A percentile compares a stretch with the other conserved stretches of the same genome.
Conservation (phyloP, 92 coral and sea anemone species). For the Scolanthus callimorphus region DNA sequence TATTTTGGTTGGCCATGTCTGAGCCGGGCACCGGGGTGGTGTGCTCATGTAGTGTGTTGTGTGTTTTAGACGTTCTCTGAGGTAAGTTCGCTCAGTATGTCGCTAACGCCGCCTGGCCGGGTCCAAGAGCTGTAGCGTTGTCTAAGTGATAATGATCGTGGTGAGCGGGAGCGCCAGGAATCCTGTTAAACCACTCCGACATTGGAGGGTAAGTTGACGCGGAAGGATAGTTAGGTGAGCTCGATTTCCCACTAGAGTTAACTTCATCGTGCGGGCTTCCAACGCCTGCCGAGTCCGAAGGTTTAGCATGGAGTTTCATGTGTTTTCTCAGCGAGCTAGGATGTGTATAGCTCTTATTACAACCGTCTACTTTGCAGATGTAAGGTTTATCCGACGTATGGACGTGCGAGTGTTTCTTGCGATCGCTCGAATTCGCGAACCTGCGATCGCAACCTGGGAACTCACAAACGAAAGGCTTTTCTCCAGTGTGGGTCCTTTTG, state of each 20-base stretch:
- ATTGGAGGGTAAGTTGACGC: conserved; percentile 87
- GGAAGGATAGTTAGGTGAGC: conserved; percentile 69
- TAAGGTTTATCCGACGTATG: conserved; percentile 99
- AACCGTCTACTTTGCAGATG: conserved; percentile 98
- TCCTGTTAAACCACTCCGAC: conserved; percentile 91
- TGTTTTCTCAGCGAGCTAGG: conserved; percentile 97
- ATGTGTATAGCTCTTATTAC: conserved; percentile 98
- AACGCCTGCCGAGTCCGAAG: conserved; percentile 77
- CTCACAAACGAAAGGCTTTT: conserved; percentile 97
- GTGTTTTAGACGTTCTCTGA: background rate
- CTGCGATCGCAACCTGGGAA: conserved; percentile 99
- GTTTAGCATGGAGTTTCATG: conserved; percentile 97
- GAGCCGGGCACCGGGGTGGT: no score
- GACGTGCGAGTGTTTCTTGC: conserved; percentile 98
- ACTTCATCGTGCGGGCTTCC: conserved; percentile 76
- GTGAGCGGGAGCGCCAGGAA: conserved; percentile 63
- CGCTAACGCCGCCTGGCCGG: conserved; percentile 75
- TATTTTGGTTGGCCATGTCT: no score
- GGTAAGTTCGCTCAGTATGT: conserved; percentile 44
- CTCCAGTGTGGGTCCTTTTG: conserved; percentile 99
- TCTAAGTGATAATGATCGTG: conserved; percentile 88
- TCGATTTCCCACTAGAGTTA: conserved; percentile 51
- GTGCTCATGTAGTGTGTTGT: background rate
- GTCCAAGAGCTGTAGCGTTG: conserved; percentile 31
- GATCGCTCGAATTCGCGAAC: conserved; percentile 99